phyloP scores from a whole-genome alignment of 2,888 invertebrate genomes.

The Microplitis manilae region DNA sequence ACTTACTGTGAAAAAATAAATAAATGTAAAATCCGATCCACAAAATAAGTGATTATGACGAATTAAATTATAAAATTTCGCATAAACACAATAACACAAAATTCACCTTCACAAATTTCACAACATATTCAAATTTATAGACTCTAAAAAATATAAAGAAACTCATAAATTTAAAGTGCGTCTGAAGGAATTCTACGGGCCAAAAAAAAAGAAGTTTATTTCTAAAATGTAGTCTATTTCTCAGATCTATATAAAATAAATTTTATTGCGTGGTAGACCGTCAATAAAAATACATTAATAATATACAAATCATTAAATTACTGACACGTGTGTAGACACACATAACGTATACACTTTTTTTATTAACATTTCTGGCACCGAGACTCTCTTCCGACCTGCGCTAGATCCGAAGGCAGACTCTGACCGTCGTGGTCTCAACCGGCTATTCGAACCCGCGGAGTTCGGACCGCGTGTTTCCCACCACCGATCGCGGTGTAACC shows the following conservation, averaged over 20 bases:
- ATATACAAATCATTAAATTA: not conserved
- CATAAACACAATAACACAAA: not conserved
- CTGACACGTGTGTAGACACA: slow-evolving; percentile 9
- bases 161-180: not conserved
- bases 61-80: not conserved
- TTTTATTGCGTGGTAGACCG: not conserved
- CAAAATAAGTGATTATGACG: not conserved
- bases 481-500: slow-evolving; percentile 43
- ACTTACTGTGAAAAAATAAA: not conserved
- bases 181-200: not conserved
- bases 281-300: slow-evolving; percentile 1
- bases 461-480: slow-evolving; percentile 56
- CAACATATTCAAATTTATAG: not conserved
- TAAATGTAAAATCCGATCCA: not conserved
- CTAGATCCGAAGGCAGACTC: slow-evolving; percentile 53
- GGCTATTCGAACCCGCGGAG: slow-evolving; percentile 47
- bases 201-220: not conserved
- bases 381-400: slow-evolving; percentile 49
- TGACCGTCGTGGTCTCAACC: slow-evolving; percentile 44
- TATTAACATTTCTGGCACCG: slow-evolving; percentile 1
- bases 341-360: not conserved
- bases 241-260: not conserved
- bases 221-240: not conserved
- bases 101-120: not conserved
- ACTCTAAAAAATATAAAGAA: not conserved